phyloP scores from a whole-genome alignment of 2,797 vertebrate genomes.

The Sciurus vulgaris region DNA sequence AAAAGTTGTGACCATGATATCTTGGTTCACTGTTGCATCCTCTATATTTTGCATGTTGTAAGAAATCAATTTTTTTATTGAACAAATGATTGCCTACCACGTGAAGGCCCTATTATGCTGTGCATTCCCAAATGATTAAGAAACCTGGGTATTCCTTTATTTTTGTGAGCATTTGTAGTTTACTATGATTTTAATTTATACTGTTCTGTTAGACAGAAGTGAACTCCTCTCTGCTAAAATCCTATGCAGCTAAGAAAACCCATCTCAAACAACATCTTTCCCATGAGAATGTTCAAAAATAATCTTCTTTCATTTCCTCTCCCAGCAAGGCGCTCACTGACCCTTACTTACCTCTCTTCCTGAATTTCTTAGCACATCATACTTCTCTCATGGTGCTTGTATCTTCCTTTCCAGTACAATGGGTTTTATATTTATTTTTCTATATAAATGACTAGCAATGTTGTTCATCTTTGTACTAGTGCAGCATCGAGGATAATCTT shows the following conservation, averaged over 20 bases:
- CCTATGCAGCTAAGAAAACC: neutral
- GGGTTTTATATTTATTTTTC: neutral
- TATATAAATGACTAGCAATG: neutral
- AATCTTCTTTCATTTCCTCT: neutral
- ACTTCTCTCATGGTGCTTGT: neutral
- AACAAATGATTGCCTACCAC: neutral
- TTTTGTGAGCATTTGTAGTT: neutral
- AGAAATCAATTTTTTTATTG: neutral
- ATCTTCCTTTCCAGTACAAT: constrained; percentile 7
- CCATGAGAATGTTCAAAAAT: neutral
- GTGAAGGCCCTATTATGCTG: neutral
- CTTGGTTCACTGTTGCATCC: neutral
- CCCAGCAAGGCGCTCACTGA: neutral
- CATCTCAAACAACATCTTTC: neutral
- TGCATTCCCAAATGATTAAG: neutral
- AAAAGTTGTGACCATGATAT: neutral
- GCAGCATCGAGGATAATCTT: neutral
- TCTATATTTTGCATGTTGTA: neutral
- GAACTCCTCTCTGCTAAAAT: neutral
- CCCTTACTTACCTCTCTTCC: neutral
- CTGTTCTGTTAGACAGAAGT: neutral
- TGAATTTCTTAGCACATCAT: neutral
- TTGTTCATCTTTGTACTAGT: neutral
- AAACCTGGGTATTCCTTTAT: neutral
- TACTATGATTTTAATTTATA: neutral